A percentile compares a stretch with the other conserved stretches of the same genome.
Conservation (phyloP, 2,797 vertebrate species). For the Gephyroberyx darwinii region DNA sequence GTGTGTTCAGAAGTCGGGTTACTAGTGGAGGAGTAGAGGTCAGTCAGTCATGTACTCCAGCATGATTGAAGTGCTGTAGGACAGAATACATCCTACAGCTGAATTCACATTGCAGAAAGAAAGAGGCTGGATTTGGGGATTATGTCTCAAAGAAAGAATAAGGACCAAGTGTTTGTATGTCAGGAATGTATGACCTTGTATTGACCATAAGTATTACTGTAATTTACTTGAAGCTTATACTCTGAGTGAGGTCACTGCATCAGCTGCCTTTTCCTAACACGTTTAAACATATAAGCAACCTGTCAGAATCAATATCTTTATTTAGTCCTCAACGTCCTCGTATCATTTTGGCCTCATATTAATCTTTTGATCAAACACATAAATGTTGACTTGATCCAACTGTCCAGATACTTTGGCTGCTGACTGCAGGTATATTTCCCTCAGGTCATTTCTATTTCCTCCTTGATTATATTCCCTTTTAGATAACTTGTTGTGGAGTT, state of each 20-base stretch:
- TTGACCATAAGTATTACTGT: no score
- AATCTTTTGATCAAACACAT: background rate
- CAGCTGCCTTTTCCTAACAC: conserved; percentile 1
- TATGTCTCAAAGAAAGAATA: no score
- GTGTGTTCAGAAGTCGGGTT: no score
- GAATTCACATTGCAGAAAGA: background rate
- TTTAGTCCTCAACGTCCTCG: background rate
- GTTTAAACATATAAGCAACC: background rate
- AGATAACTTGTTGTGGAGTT: conserved; percentile 23
- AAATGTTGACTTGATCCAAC: background rate
- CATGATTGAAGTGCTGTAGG: background rate
- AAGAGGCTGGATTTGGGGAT: background rate
- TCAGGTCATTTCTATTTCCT: background rate
- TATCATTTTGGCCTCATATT: background rate
- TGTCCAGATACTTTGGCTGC: conserved; percentile 54
- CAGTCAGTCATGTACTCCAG: background rate
- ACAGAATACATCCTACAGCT: background rate
- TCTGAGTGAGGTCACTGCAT: background rate
- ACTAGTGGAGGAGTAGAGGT: background rate
- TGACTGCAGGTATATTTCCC: background rate
- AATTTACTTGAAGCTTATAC: no score
- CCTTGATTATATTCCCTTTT: background rate
- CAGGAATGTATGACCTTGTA: no score
- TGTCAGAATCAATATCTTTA: background rate
- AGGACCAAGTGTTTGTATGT: no score